These are phyloP conservation scores for Petrolisthes cinctipes DNA, from an alignment of 2,888 invertebrate species.

Conservation along the genomic window DNA sequence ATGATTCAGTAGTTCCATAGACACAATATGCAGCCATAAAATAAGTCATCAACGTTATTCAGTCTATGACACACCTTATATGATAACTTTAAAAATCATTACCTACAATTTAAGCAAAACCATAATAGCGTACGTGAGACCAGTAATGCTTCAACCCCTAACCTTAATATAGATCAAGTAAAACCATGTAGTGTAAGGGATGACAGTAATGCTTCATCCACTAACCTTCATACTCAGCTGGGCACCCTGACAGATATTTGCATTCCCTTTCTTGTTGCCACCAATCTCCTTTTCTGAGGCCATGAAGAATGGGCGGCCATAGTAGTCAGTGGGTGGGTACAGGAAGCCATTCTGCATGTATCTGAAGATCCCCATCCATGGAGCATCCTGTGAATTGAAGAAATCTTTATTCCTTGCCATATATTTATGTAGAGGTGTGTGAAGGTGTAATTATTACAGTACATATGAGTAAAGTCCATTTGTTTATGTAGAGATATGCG, in stretches of 20 bases:
- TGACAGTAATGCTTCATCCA: not conserved
- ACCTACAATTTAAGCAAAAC: no score
- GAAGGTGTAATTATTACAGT: not conserved
- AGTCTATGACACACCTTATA: no score
- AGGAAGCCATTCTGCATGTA: slow-evolving; percentile 83
- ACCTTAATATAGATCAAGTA: not conserved
- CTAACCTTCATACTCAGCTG: slow-evolving; percentile 44
- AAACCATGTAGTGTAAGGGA: not conserved
- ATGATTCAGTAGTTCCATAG: no score
- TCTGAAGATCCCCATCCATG: slow-evolving; percentile 83
- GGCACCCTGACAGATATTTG: slow-evolving; percentile 78
- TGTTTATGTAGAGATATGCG: not conserved
- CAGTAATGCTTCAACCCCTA: no score
- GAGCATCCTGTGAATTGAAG: slow-evolving; percentile 79
- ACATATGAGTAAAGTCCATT: not conserved
- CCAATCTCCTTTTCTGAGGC: slow-evolving; percentile 79
- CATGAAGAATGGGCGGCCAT: slow-evolving; percentile 80
- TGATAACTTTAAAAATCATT: no score
- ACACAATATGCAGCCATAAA: no score
- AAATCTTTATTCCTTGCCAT: no score
- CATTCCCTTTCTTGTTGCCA: slow-evolving; percentile 77
- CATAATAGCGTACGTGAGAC: no score
- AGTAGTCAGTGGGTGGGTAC: slow-evolving; percentile 87
- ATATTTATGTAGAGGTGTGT: not conserved
- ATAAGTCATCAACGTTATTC: no score